Percentiles rank a stretch among this genome's conserved stretches.
Conservation (phyloP, 2,113 vertebrate genomes). For the Rhea americana region DNA sequence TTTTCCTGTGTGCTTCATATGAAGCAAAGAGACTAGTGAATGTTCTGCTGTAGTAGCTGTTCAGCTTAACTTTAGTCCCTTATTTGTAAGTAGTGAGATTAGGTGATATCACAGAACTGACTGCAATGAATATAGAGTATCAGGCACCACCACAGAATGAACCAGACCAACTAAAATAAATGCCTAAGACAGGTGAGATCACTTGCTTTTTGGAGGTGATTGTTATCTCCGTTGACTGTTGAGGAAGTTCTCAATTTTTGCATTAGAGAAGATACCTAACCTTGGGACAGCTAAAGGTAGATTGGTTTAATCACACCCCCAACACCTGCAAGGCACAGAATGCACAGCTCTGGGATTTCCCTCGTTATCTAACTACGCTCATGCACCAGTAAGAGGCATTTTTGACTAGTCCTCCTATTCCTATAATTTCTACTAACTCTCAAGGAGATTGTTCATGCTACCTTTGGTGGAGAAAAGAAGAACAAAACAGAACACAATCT, state of each 20-base stretch:
- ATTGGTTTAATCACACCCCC: not conserved
- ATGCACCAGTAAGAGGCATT: not conserved
- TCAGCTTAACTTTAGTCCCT: not conserved
- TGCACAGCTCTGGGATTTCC: not conserved
- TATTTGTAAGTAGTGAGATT: not conserved
- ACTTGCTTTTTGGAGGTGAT: not conserved
- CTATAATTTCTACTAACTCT: not conserved
- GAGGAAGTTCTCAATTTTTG: not conserved
- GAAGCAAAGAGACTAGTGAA: not conserved
- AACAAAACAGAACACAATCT: not conserved
- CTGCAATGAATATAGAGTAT: not conserved
- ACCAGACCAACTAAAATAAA: not conserved
- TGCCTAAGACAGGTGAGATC: too few species aligned
- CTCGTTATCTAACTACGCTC: not conserved
- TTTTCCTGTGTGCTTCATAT: not conserved
- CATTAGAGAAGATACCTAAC: not conserved
- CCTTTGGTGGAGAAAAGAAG: not conserved
- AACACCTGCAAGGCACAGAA: not conserved
- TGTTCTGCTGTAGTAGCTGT: not conserved
- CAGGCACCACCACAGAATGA: not conserved
- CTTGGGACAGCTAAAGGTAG: not conserved
- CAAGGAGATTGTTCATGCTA: not conserved
- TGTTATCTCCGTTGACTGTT: not conserved
- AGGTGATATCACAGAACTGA: not conserved
- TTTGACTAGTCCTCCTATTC: not conserved